A percentile compares a stretch with the other conserved stretches of the same genome.
Conservation (phyloP, 2,888 invertebrate species). For the Nipponacmea schrenckii region DNA sequence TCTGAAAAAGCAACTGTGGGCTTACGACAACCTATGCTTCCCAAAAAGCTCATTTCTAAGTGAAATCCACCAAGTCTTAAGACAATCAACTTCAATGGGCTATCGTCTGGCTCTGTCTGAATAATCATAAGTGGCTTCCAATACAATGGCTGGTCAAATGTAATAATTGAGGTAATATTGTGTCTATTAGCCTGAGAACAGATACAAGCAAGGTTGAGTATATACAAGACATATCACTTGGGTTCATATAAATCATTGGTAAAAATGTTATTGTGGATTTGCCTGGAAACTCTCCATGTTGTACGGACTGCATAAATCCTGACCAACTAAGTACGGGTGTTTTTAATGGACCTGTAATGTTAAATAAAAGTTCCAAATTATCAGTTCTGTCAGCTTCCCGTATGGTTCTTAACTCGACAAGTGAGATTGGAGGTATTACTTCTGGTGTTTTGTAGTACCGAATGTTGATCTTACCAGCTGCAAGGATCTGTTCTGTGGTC, state of each 20-base stretch:
- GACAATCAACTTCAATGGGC: constrained; percentile 23
- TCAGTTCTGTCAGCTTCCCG: not conserved
- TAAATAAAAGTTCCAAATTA: not conserved
- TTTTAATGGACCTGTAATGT: constrained; percentile 17
- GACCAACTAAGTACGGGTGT: constrained; percentile 33
- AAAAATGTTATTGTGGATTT: constrained; percentile 29
- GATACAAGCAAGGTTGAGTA: constrained; percentile 28
- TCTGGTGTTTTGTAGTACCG: not conserved
- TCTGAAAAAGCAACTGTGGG: no score
- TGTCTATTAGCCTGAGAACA: constrained; percentile 13
- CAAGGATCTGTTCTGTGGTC: not conserved
- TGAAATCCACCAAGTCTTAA: constrained; percentile 32
- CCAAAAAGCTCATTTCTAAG: constrained; percentile 40
- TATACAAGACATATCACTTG: constrained; percentile 34
- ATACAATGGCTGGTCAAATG: constrained; percentile 42
- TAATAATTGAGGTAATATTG: constrained; percentile 29
- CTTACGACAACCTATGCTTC: constrained; percentile 41
- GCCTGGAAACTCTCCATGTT: constrained; percentile 31
- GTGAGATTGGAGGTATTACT: no score
- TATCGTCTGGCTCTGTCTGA: constrained; percentile 13
- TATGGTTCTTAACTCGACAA: not conserved
- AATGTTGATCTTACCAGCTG: not conserved
- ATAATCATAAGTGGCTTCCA: constrained; percentile 35
- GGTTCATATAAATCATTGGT: constrained; percentile 31
- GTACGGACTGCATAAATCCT: constrained; percentile 37